Base-by-base conservation (phyloP, 2,113 vertebrate genomes). In the Alethe castanea region DNA sequence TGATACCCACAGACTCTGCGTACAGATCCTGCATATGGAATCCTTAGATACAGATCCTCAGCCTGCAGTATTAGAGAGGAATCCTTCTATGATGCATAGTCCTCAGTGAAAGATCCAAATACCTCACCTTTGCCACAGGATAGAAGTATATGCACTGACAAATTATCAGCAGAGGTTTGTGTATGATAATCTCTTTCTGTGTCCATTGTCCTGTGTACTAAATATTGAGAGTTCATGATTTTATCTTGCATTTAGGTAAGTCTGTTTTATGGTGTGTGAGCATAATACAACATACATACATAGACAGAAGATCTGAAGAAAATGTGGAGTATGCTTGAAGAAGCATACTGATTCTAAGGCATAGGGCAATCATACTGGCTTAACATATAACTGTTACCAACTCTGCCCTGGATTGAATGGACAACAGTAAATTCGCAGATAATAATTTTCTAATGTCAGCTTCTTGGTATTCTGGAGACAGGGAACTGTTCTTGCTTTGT, bases 11-110 rank as follows among this genome's bases (percentile, higher is more conserved):
- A n/a, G 47, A 36, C 26, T 60, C 12, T 44, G 16, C 17, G 15
- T 12, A 25, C 0, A 2, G 9, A 19, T 42, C 53, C 50, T 50
- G 12, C 19, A 5, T 42, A 8, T 0, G 0, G 3, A 12, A 81
- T 88, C 76, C 45, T 64, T 65, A 42, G 0, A 1, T 44, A 35
- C 1, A 2, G 36, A 42, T 79, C 52, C 12, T 94, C 25, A 65
- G 4, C 13, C 40, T 86, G 36, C n/a, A 40, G 0, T 74, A 13
- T 57, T 56, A 26, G 33, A 69, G 50, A 60, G 47, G 47, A 79
- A 53, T 5, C 10, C 22, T 85, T 48, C 50, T 53, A 0, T 74
- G 76, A 59, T 15, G 11, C 22, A 12, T 11, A 71, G 47, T 33
- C 11, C 52, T 79, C n/a, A 66, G 1, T 33, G 66, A 52, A 61